A percentile compares a stretch with the other conserved stretches of the same genome.
phyloP scores from a whole-genome alignment of 2,888 invertebrate genomes.

The Eilema griseolum region DNA sequence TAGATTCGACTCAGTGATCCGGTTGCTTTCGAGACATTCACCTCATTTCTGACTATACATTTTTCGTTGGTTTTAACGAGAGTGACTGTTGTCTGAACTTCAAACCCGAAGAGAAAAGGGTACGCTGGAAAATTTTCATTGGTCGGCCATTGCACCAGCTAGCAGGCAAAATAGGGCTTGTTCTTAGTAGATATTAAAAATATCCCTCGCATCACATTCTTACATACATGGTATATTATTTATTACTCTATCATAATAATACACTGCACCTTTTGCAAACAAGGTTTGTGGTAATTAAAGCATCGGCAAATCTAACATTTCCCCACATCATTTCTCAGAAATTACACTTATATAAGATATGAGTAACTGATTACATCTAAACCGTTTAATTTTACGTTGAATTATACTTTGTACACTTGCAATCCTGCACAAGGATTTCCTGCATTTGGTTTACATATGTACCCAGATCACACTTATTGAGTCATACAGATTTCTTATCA shows the following conservation, averaged over 20 bases:
- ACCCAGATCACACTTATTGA: constrained; percentile 6
- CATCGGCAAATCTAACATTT: not conserved
- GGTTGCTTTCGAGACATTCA: no score
- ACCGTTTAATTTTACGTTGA: constrained; percentile 16
- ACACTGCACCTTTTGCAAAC: not conserved
- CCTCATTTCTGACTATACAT: no score
- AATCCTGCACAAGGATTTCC: constrained; percentile 17
- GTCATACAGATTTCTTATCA: not conserved
- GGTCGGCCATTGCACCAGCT: no score
- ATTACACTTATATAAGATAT: constrained; percentile 14
- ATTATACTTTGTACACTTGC: constrained; percentile 11
- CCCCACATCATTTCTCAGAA: constrained; percentile 9
- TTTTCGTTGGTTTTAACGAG: no score
- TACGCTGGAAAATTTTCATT: no score
- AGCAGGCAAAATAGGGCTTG: no score
- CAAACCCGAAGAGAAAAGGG: no score
- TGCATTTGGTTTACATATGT: constrained; percentile 6
- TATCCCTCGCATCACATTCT: not conserved
- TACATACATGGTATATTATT: not conserved
- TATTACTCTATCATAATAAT: not conserved
- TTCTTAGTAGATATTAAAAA: no score
- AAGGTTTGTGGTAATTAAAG: not conserved
- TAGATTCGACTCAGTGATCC: no score
- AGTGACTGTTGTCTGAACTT: no score
- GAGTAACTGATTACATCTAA: constrained; percentile 10